These are phyloP conservation scores for Leptinotarsa defecta DNA, from an alignment of 1,140 invertebrate species.

Conservation along the genomic window DNA sequence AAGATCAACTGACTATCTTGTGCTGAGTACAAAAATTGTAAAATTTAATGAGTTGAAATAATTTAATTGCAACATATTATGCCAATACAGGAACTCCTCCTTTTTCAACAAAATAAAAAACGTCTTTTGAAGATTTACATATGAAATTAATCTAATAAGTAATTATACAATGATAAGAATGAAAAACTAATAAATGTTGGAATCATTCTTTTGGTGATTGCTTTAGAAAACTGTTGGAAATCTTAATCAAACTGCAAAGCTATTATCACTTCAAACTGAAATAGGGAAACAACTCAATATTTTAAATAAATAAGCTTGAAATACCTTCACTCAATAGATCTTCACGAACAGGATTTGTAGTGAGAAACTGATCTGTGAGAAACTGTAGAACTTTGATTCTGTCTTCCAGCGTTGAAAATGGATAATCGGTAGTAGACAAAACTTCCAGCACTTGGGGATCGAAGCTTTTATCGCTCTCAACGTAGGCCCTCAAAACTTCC, in stretches of 20 bases:
- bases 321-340: constrained; percentile 91
- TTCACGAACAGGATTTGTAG: constrained; percentile 90
- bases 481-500: constrained; percentile 84
- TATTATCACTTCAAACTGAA: neutral
- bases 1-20: too few relatives aligned
- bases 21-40: too few relatives aligned
- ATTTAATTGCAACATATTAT: too few relatives aligned
- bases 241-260: neutral
- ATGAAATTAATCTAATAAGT: too few relatives aligned
- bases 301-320: neutral
- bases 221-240: neutral
- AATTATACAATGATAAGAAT: too few relatives aligned
- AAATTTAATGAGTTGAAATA: too few relatives aligned
- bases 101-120: too few relatives aligned
- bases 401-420: constrained; percentile 82
- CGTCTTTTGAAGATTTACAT: too few relatives aligned
- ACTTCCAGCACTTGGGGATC: constrained; percentile 72
- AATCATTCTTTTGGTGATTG: too few relatives aligned
- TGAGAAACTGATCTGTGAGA: constrained; percentile 90
- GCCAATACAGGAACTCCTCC: too few relatives aligned
- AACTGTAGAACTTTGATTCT: constrained; percentile 87
- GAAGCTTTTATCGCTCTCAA: constrained; percentile 86
- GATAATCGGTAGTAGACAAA: constrained; percentile 82
- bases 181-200: too few relatives aligned
- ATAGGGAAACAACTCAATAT: neutral